Evolutionary conservation across 2,888 invertebrate genomes (phyloP), one percentile per base, ranked within the genome.

Genomic region (Sarcophaga rosellei): DNA sequence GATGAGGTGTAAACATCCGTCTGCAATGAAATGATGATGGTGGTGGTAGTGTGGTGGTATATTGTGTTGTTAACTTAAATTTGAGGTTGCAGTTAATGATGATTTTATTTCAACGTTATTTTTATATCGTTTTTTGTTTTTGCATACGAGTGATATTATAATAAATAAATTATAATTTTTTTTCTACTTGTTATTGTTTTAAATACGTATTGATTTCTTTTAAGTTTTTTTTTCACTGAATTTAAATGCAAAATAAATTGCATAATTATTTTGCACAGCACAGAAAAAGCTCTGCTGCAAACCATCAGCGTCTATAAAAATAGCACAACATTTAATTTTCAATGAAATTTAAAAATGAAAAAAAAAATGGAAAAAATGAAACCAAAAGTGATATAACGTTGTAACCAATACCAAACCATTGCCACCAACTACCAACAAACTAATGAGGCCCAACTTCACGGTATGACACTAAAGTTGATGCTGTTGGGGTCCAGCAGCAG

Each of bases 361-460:
- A 21, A 53, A 53, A 35, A 4, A 20, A 53, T 17, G 21, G 20
- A 63, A 47, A 77, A 59, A 75, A 79, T 73, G 21, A 74, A 82
- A 68, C 81, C 75, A 75, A 78, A 84, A 81, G 68, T 86, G 86
- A 86, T 86, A 84, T 84, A 86, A 86, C 86, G 73, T 74, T 78
- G 84, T 84, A 86, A 81, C 47, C 69, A 81, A 86, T 70, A 83
- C 73, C 83, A 62, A 75, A 66, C 80, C 83, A 83, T 73, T 79
- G 65, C 69, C 81, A 81, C 62, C 76, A 72, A 17, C 66, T 59
- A 69, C 44, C 44, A 63, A n/a, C 62, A 53, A 44, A 68, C 35
- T 35, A 35, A 35, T 35, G 25, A 21, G 25, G 68, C 63, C 15
- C 21, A 45, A 65, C 62, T 44, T 35, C 25, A 21, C 44, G 59